Conservation (phyloP, 2,113 vertebrate genomes). For the Prietella phreatophila region DNA sequence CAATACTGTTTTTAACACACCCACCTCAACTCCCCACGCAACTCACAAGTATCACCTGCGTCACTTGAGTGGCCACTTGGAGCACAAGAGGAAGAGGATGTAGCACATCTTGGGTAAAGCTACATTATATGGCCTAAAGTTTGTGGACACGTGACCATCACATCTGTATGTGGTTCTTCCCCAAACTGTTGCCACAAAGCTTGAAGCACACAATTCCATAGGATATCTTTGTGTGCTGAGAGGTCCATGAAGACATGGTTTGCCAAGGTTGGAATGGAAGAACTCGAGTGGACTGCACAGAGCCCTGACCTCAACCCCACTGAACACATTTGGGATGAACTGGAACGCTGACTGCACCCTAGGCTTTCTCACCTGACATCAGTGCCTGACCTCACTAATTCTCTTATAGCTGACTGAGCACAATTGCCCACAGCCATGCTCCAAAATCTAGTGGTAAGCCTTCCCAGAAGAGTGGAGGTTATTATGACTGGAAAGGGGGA, state of each 20-base stretch:
- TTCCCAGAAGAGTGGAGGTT: not conserved
- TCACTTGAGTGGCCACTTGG: not conserved
- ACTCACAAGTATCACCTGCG: not conserved
- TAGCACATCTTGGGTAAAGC: conserved; percentile 10
- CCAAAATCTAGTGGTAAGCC: not conserved
- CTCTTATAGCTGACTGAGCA: not conserved
- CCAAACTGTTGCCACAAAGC: not conserved
- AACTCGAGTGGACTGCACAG: not conserved
- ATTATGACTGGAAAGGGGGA: not conserved
- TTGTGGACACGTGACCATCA: conserved; percentile 17
- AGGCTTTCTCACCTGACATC: not conserved
- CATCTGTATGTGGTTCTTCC: not conserved
- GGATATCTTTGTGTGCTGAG: not conserved
- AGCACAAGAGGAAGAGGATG: conserved; percentile 15
- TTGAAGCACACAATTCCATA: not conserved
- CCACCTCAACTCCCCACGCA: not conserved
- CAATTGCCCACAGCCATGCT: not conserved
- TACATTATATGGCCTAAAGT: not conserved
- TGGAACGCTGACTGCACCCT: not conserved
- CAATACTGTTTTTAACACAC: conserved; percentile 18
- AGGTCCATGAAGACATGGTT: not conserved
- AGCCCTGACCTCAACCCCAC: not conserved
- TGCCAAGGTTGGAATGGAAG: not conserved
- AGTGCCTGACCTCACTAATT: not conserved
- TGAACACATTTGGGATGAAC: not conserved